Conservation (phyloP, 2,797 vertebrate genomes). For the Tachyglossus aculeatus region DNA sequence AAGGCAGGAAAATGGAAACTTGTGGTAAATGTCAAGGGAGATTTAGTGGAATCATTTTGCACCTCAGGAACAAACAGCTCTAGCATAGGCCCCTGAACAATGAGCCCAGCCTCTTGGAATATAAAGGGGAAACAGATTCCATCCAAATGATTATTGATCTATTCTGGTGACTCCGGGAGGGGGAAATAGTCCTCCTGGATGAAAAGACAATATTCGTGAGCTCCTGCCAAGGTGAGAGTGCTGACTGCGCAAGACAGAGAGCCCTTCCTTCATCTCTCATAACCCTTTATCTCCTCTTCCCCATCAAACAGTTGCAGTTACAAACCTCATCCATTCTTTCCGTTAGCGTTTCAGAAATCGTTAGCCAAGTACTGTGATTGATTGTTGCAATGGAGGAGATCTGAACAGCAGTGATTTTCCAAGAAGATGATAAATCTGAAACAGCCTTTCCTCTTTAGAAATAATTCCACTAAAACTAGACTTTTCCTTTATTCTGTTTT, state of each 20-base stretch:
- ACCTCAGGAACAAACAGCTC: not conserved
- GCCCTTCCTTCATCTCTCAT: no score
- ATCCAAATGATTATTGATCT: not conserved
- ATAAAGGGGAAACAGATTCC: not conserved
- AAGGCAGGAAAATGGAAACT: not conserved
- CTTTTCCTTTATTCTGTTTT: not conserved
- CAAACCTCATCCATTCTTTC: not conserved
- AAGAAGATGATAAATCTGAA: not conserved
- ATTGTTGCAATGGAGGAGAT: not conserved
- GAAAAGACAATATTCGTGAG: not conserved
- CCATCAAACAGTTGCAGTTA: not conserved
- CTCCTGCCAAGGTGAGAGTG: not conserved
- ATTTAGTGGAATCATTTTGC: not conserved
- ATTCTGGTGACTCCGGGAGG: not conserved
- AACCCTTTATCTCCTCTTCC: no score
- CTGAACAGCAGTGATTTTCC: not conserved
- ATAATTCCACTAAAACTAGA: not conserved
- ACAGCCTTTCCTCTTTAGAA: not conserved
- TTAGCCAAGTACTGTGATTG: not conserved
- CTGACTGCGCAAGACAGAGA: rapidly evolving
- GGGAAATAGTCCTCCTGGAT: not conserved
- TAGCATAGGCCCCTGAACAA: no score
- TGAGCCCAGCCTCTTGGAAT: rapidly evolving
- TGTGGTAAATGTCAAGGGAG: conserved; percentile 31
- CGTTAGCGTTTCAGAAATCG: not conserved